phyloP scores from a whole-genome alignment of 2,888 invertebrate genomes.

The Caenorhabditis imperialis region DNA sequence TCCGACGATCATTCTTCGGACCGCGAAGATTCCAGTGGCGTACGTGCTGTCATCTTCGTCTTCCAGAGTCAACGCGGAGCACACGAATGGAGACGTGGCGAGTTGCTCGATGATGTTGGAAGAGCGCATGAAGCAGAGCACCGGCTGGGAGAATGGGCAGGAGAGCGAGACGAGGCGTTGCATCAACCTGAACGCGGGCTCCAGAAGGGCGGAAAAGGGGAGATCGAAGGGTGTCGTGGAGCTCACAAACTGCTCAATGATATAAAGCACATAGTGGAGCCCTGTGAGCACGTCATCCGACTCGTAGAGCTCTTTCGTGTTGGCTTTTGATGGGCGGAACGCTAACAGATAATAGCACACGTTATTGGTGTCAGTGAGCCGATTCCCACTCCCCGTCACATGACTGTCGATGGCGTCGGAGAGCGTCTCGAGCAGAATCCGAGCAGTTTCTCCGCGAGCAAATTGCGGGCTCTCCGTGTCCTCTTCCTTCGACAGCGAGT shows the following conservation, averaged over 20 bases:
- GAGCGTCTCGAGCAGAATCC: conserved; percentile 66
- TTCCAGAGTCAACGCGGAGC: conserved; percentile 35
- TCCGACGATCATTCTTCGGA: conserved; percentile 67
- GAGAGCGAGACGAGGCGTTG: conserved; percentile 59
- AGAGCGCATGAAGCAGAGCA: conserved; percentile 69
- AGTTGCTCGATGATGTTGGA: conserved; percentile 67
- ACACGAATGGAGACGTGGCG: conserved; percentile 59
- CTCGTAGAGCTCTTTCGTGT: conserved; percentile 45
- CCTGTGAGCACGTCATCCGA: conserved; percentile 56
- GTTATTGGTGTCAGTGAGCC: conserved; percentile 32
- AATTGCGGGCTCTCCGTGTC: conserved; percentile 35
- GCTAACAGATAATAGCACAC: conserved; percentile 50
- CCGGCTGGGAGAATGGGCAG: conserved; percentile 53
- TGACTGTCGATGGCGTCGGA: conserved; percentile 32
- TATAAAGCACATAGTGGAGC: conserved; percentile 69
- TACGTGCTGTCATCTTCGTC: conserved; percentile 33
- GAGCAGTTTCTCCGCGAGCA: conserved; percentile 70
- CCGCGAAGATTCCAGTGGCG: conserved; percentile 42
- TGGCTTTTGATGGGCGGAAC: conserved; percentile 43
- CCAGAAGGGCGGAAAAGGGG: conserved; percentile 70
- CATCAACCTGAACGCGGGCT: conserved; percentile 71
- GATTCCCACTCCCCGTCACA: conserved; percentile 12
- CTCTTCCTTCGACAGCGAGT: conserved; percentile 47
- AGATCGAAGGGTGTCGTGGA: conserved; percentile 57
- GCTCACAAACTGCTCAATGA: conserved; percentile 65